A percentile compares a stretch with the other conserved stretches of the same genome.
Evolutionary conservation across 1,140 invertebrate species (phyloP).

Genomic region (Drosophila parvula): DNA sequence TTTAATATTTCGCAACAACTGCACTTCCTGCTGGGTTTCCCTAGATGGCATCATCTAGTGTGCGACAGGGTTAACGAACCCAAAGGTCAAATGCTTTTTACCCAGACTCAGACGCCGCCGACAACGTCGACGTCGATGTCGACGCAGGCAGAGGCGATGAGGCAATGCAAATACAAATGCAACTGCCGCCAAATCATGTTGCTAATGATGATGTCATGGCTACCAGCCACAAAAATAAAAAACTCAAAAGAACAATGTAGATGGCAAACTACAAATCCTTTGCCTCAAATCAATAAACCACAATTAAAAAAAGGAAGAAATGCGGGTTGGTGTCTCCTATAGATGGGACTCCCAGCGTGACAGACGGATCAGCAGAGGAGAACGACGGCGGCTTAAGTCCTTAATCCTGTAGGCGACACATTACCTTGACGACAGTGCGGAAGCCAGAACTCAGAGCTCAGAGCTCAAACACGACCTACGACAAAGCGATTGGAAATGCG

Average conservation of each 20-base stretch:
- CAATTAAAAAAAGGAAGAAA: constrained; percentile 33
- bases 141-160: constrained; percentile 26
- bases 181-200: constrained; percentile 45
- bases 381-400: constrained; percentile 35
- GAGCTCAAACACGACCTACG: constrained; percentile 78
- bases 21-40: constrained; percentile 3
- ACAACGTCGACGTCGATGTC: constrained; percentile 14
- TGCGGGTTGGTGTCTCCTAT: not conserved
- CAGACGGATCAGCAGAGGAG: constrained; percentile 33
- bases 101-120: constrained; percentile 44
- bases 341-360: not conserved
- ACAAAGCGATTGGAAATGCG: constrained; percentile 81
- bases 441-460: not conserved
- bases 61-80: constrained; percentile 58
- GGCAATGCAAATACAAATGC: constrained; percentile 54
- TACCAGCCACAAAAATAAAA: constrained; percentile 22
- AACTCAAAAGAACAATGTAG: not conserved
- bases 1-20: not conserved
- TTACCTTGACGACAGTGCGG: constrained; percentile 70
- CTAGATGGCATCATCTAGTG: constrained; percentile 59
- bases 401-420: constrained; percentile 75
- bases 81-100: constrained; percentile 71
- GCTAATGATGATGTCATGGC: constrained; percentile 66
- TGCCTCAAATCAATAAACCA: constrained; percentile 23
- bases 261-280: not conserved